phyloP scores from a whole-genome alignment of 2,797 vertebrate genomes.

The Gallinago nigripennis region DNA sequence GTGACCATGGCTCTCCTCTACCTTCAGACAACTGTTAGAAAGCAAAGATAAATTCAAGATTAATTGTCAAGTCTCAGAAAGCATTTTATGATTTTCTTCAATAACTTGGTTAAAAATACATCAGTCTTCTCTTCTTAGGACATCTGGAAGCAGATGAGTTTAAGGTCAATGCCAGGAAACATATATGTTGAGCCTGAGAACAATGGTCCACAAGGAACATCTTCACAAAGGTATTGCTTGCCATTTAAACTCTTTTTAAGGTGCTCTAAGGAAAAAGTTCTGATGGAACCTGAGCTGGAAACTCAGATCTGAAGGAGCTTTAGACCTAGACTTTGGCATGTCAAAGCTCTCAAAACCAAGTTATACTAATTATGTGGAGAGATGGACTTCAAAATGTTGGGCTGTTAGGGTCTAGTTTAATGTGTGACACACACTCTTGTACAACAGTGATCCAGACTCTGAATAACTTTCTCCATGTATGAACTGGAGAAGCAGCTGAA shows the following conservation, averaged over 20 bases:
- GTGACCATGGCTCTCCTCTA: not conserved
- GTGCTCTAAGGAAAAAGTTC: not conserved
- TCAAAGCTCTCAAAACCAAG: not conserved
- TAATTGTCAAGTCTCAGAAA: not conserved
- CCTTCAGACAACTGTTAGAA: not conserved
- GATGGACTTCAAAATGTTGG: not conserved
- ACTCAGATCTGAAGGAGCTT: not conserved
- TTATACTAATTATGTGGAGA: not conserved
- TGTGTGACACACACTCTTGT: not conserved
- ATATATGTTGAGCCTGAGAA: not conserved
- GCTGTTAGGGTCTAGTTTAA: not conserved
- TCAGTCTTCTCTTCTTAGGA: not conserved
- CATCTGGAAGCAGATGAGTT: not conserved
- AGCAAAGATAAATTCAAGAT: not conserved
- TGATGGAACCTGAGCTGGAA: not conserved
- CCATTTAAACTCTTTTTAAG: not conserved
- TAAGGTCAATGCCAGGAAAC: not conserved
- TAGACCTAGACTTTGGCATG: not conserved
- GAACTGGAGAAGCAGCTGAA: not conserved
- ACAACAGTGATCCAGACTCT: not conserved
- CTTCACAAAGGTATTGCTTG: not conserved
- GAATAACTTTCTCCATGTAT: not conserved
- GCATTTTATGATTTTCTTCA: not conserved
- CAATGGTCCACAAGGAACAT: not conserved
- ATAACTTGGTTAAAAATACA: not conserved